A percentile compares a stretch with the other conserved stretches of the same genome.
Conservation (phyloP, 2,797 vertebrate genomes). For the Aselliscus stoliczkanus region DNA sequence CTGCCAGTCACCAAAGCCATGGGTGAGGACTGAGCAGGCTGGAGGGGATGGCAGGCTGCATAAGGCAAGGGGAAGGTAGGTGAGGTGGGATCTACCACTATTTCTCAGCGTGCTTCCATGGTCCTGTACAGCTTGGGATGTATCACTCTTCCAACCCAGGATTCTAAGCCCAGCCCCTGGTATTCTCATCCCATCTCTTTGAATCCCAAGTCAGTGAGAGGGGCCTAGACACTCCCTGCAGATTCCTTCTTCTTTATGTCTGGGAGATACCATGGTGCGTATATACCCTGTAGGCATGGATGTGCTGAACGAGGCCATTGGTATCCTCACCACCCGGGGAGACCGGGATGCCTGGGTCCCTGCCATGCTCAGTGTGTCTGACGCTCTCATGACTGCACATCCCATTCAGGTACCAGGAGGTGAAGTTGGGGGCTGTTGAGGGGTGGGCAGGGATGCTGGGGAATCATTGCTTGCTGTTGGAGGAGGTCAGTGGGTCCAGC, state of each 20-base stretch:
- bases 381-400: slow-evolving; percentile 87
- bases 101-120: background rate
- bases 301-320: slow-evolving; percentile 93
- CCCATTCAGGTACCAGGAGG: slow-evolving; percentile 66
- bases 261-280: background rate
- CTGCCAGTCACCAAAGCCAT: slow-evolving; percentile 92
- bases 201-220: slow-evolving; percentile 38
- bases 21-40: slow-evolving; percentile 84
- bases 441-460: background rate
- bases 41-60: background rate
- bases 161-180: background rate
- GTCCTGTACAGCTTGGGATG: background rate
- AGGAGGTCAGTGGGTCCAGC: background rate
- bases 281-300: slow-evolving; percentile 89
- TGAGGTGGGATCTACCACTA: background rate
- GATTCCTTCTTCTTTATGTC: background rate
- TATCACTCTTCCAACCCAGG: background rate
- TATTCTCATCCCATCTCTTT: background rate
- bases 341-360: slow-evolving; percentile 89
- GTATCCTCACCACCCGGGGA: slow-evolving; percentile 86
- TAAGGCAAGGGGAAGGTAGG: background rate
- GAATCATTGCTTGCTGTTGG: background rate
- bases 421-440: background rate
- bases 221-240: background rate
- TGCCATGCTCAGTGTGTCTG: slow-evolving; percentile 87